A percentile compares a stretch with the other conserved stretches of the same genome.
Evolutionary conservation across 2,113 vertebrate genomes (phyloP).

Genomic region (Psittacula cyanocephala): DNA sequence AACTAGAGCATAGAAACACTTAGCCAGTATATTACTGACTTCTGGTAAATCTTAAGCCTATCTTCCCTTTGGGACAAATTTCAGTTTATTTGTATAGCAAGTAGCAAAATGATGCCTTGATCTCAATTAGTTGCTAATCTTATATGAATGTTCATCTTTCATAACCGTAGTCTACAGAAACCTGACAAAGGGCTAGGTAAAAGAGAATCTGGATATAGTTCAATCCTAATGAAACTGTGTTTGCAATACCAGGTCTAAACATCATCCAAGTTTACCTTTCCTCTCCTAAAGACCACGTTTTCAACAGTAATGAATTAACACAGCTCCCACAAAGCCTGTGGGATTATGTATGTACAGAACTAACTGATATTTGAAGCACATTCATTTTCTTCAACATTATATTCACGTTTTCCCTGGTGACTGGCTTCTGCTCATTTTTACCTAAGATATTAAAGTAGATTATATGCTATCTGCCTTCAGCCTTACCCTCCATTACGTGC

Average conservation of each 20-base stretch:
- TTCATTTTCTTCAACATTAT: neutral
- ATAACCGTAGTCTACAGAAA: neutral
- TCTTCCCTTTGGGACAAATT: neutral
- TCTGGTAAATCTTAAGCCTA: neutral
- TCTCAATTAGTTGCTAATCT: slow-evolving; percentile 4
- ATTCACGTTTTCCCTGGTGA: neutral
- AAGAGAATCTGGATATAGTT: neutral
- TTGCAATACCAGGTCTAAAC: neutral
- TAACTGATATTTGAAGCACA: neutral
- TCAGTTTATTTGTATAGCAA: neutral
- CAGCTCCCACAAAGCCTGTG: neutral
- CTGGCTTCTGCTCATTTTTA: neutral
- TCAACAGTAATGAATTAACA: slow-evolving; percentile 13
- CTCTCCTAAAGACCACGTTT: neutral
- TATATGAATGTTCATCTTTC: neutral
- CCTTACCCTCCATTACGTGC: neutral
- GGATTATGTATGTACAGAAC: neutral
- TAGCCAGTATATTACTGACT: neutral
- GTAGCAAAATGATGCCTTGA: slow-evolving; percentile 21
- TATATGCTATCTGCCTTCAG: slow-evolving; percentile 2
- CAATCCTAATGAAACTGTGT: neutral
- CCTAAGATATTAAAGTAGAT: neutral
- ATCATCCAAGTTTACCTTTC: neutral
- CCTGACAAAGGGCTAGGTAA: neutral
- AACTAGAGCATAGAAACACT: neutral